Conservation (phyloP, 2,888 invertebrate species). For the Himalopsyche japonica region DNA sequence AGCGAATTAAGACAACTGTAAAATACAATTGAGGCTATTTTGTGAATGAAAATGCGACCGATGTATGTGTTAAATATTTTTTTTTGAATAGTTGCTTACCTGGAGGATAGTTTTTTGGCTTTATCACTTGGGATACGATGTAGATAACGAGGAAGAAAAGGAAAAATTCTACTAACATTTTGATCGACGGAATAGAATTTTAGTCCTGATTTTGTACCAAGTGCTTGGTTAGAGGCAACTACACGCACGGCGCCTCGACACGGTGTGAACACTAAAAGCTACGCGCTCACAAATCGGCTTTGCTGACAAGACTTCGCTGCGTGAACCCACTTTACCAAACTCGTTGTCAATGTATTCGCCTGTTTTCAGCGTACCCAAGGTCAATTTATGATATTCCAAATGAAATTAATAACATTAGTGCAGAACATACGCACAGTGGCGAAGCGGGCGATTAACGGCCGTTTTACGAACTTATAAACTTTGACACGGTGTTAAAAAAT, state of each 20-base stretch:
- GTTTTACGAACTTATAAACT: not conserved
- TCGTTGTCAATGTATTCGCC: not conserved
- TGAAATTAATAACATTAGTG: not conserved
- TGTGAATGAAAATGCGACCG: not conserved
- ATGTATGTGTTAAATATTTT: not conserved
- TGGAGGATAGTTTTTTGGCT: conserved; percentile 35
- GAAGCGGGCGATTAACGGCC: not conserved
- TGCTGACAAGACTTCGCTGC: not conserved
- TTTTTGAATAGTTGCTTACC: conserved; percentile 14
- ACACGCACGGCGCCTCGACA: not conserved
- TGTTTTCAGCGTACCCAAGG: not conserved
- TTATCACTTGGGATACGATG: conserved; percentile 24
- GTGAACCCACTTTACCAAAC: not conserved
- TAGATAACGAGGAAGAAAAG: conserved; percentile 24
- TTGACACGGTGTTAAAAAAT: too few relatives aligned
- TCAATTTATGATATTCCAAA: not conserved
- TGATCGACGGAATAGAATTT: not conserved
- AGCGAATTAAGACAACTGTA: not conserved
- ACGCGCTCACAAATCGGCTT: not conserved
- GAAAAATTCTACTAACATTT: conserved; percentile 16
- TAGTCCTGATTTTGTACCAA: not conserved
- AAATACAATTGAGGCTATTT: not conserved
- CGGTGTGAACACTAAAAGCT: not conserved
- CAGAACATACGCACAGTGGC: not conserved
- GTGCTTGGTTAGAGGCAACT: not conserved